phyloP scores from a whole-genome alignment of 2,888 invertebrate genomes.

The Rhingia campestris region DNA sequence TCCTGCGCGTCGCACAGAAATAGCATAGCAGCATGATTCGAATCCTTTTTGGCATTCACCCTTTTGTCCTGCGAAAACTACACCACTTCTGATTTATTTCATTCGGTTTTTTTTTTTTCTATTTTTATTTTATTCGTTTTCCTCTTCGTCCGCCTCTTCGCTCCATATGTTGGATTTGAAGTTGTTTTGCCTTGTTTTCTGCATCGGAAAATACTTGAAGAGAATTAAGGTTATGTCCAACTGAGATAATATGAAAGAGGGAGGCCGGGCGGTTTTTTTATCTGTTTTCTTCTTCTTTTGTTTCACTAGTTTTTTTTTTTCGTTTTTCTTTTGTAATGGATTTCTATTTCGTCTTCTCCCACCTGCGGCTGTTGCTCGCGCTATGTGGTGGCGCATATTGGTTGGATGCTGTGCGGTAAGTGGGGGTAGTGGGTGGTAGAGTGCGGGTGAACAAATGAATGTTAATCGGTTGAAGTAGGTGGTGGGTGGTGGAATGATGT shows the following conservation, averaged over 20 bases:
- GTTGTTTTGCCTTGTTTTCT: constrained; percentile 29
- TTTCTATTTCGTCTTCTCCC: constrained; percentile 41
- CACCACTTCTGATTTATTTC: constrained; percentile 53
- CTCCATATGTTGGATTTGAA: constrained; percentile 65
- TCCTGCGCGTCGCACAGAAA: constrained; percentile 10
- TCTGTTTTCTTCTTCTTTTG: constrained; percentile 40
- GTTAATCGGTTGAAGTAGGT: constrained; percentile 39
- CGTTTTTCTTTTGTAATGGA: constrained; percentile 23
- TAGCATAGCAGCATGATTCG: constrained; percentile 34
- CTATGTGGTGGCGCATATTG: constrained; percentile 39
- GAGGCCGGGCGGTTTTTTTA: constrained; percentile 17
- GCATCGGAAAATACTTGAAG: constrained; percentile 53
- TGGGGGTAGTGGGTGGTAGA: background rate
- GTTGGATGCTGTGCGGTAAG: constrained; percentile 11
- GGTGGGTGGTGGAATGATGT: constrained; percentile 40
- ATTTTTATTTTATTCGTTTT: constrained; percentile 12
- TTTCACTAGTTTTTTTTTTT: constrained; percentile 31
- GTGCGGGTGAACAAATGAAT: constrained; percentile 24
- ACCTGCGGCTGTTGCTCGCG: constrained; percentile 69
- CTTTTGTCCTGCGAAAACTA: constrained; percentile 50
- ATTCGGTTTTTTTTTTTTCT: constrained; percentile 15
- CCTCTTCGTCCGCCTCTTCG: constrained; percentile 11
- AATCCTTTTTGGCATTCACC: constrained; percentile 69
- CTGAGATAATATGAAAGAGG: constrained; percentile 49
- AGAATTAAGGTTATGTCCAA: constrained; percentile 71